Percentiles rank a stretch among this genome's conserved stretches.
These are phyloP conservation scores for Bembecia ichneumoniformis DNA, from an alignment of 2,888 invertebrate species.

Conservation along the genomic window DNA sequence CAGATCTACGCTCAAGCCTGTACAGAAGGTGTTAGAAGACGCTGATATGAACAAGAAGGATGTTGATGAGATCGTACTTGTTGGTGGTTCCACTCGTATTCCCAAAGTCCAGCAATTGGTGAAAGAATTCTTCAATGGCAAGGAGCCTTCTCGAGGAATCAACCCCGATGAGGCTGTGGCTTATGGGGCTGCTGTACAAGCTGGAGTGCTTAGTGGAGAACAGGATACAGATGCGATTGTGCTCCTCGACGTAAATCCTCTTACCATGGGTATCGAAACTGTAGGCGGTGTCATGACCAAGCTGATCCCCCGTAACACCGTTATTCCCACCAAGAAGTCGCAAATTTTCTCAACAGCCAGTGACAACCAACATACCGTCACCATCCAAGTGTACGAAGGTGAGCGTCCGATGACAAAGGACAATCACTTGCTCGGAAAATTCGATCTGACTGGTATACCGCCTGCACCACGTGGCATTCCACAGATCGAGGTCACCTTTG, in stretches of 20 bases:
- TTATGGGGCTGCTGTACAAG: conserved; percentile 98
- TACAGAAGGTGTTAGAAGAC: conserved; percentile 96
- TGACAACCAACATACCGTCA: conserved; percentile 99
- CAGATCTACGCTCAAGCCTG: conserved; percentile 94
- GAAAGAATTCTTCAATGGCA: conserved; percentile 96
- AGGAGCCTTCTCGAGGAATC: conserved; percentile 97
- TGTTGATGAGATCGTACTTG: conserved; percentile 98
- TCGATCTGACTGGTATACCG: conserved; percentile 97
- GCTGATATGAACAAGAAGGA: conserved; percentile 99
- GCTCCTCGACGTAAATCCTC: conserved; percentile 96
- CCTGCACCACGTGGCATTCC: conserved; percentile 95
- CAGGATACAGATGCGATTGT: conserved; percentile 97
- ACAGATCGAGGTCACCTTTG: conserved; percentile 95
- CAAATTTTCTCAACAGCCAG: conserved; percentile 99
- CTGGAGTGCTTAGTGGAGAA: conserved; percentile 97
- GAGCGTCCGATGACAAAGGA: conserved; percentile 99
- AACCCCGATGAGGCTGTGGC: conserved; percentile 99
- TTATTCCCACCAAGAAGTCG: conserved; percentile 99
- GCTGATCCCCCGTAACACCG: conserved; percentile 97
- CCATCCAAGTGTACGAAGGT: conserved; percentile 98
- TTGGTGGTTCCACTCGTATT: conserved; percentile 99
- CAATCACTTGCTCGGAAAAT: conserved; percentile 98
- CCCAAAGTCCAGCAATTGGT: conserved; percentile 96
- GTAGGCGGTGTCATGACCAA: conserved; percentile 99
- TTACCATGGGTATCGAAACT: conserved; percentile 99